Conservation (phyloP, 2,888 invertebrate species). For the Spilarctia lutea region DNA sequence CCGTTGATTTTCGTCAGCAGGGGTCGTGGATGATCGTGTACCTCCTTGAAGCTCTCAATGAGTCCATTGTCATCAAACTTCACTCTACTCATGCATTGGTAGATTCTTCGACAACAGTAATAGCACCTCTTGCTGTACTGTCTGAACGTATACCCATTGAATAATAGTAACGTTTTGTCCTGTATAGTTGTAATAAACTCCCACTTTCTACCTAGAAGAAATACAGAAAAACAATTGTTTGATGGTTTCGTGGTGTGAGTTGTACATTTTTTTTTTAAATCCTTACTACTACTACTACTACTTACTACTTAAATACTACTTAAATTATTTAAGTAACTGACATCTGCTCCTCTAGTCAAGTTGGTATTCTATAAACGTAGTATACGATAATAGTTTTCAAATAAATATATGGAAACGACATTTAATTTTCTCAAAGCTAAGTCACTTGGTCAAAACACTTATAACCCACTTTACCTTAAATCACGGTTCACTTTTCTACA, state of each 20-base stretch:
- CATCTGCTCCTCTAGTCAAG: too few relatives aligned
- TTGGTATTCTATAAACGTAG: too few relatives aligned
- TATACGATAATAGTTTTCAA: too few relatives aligned
- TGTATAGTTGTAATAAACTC: slow-evolving; percentile 22
- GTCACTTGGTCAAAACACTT: too few relatives aligned
- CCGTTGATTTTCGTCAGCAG: slow-evolving; percentile 4
- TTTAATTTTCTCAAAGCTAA: too few relatives aligned
- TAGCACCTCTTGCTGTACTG: slow-evolving; percentile 16
- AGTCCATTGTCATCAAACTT: slow-evolving; percentile 9
- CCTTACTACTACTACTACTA: too few relatives aligned
- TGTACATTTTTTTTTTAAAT: too few relatives aligned
- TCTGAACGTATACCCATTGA: slow-evolving; percentile 31
- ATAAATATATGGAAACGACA: too few relatives aligned
- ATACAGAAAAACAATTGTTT: background rate
- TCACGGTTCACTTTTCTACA: too few relatives aligned
- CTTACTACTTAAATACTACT: too few relatives aligned
- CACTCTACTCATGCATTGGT: slow-evolving; percentile 19
- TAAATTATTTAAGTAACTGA: too few relatives aligned
- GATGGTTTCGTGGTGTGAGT: background rate
- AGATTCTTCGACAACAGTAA: slow-evolving; percentile 18
- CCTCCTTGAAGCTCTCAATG: slow-evolving; percentile 1
- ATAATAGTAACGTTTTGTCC: slow-evolving; percentile 37
- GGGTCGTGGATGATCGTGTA: slow-evolving; percentile 21
- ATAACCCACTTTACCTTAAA: too few relatives aligned
- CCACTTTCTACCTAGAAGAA: slow-evolving; percentile 1